Evolutionary conservation across 2,797 vertebrate species (phyloP).

Genomic region (Lepilemur septentrionalis): DNA sequence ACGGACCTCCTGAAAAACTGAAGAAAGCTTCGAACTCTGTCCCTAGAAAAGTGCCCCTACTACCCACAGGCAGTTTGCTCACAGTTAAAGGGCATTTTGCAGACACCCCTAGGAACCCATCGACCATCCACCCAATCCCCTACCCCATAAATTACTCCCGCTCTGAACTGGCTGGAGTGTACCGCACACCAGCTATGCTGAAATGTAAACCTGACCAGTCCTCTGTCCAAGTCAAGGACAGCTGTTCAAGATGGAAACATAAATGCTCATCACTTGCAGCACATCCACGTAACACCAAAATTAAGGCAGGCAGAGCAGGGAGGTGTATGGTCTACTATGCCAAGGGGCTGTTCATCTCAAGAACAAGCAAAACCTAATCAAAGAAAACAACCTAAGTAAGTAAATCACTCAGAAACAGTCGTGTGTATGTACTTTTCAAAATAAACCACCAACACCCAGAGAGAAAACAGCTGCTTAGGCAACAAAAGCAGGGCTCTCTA

Average conservation of each 20-base stretch:
- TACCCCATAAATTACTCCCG: not conserved
- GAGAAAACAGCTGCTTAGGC: not conserved
- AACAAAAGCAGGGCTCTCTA: not conserved
- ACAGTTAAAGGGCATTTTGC: not conserved
- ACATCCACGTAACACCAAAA: rapidly evolving
- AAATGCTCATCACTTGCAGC: not conserved
- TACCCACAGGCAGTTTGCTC: not conserved
- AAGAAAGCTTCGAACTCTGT: not conserved
- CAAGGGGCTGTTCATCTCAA: not conserved
- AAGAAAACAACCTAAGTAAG: not conserved
- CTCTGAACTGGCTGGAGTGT: not conserved
- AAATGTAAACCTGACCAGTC: not conserved
- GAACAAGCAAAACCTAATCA: not conserved
- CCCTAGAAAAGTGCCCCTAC: not conserved
- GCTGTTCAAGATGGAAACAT: not conserved
- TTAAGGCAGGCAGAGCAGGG: not conserved
- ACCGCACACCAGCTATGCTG: not conserved
- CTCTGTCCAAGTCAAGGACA: not conserved
- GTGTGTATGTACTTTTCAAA: not conserved
- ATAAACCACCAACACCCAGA: not conserved
- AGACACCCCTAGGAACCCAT: not conserved
- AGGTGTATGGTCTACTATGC: too few species aligned
- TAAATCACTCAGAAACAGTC: not conserved
- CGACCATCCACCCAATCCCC: too few species aligned
- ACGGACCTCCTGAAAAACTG: not conserved